A percentile compares a stretch with the other conserved stretches of the same genome.
phyloP scores from a whole-genome alignment of 2,113 vertebrate species.

The Rhea americana region DNA sequence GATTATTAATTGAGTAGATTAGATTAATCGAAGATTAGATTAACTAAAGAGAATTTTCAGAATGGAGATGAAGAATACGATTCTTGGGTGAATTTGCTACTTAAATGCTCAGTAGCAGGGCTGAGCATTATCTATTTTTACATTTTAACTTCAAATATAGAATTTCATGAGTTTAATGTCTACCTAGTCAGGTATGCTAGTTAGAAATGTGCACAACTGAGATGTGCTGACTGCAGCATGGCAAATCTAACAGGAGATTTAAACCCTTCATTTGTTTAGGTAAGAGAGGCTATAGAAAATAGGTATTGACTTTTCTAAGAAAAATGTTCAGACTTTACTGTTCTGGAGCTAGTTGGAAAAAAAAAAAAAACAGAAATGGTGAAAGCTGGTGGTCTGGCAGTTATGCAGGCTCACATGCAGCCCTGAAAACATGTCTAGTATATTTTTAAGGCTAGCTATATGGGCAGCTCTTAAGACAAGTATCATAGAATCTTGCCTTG shows the following conservation, averaged over 20 bases:
- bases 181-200: neutral
- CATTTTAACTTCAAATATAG: neutral
- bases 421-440: neutral
- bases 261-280: neutral
- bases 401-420: neutral
- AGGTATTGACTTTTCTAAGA: neutral
- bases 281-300: neutral
- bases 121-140: neutral
- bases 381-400: neutral
- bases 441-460: neutral
- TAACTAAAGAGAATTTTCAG: neutral
- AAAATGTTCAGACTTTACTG: neutral
- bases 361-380: neutral
- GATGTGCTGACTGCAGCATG: rapidly evolving
- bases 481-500: neutral
- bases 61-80: neutral
- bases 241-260: neutral
- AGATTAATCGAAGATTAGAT: no score
- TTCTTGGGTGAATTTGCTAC: neutral
- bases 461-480: neutral
- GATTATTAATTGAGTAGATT: no score
- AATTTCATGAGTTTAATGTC: neutral
- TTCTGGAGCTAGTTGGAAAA: neutral
- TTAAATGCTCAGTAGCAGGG: neutral
- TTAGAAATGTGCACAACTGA: neutral